Conservation (phyloP, 2,113 vertebrate genomes). For the Tretioscincus oriximinensis region DNA sequence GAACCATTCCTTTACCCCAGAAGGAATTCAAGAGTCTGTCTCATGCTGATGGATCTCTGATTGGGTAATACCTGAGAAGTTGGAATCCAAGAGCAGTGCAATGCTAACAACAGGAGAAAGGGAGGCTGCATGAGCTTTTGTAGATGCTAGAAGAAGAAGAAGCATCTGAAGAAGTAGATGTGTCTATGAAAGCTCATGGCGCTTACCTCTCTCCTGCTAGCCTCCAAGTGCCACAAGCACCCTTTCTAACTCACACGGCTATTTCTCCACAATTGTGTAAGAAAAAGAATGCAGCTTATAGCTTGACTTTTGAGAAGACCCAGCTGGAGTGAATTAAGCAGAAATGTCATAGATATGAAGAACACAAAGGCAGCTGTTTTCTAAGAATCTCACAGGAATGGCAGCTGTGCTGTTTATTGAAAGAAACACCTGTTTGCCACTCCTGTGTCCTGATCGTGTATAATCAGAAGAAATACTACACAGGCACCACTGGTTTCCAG, state of each 20-base stretch:
- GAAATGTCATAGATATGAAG: not conserved
- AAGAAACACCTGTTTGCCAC: constrained; percentile 3
- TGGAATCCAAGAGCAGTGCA: not conserved
- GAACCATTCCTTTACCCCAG: too few species aligned
- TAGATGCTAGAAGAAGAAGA: too few species aligned
- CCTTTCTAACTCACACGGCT: too few species aligned
- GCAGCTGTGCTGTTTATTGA: not conserved
- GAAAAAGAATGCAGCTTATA: not conserved
- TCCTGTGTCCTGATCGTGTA: not conserved
- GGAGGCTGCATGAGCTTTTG: too few species aligned
- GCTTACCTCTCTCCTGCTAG: too few species aligned
- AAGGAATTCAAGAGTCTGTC: not conserved
- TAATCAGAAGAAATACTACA: constrained; percentile 1
- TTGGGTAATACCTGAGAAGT: not conserved
- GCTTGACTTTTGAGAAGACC: not conserved
- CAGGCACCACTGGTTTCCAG: not conserved
- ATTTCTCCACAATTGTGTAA: not conserved
- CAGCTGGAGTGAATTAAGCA: constrained; percentile 8
- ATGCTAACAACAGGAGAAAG: not conserved
- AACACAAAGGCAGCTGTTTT: not conserved
- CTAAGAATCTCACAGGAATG: not conserved
- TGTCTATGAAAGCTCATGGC: too few species aligned
- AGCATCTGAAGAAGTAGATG: too few species aligned
- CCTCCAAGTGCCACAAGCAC: too few species aligned
- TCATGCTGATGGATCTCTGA: not conserved